phyloP scores from a whole-genome alignment of 2,888 invertebrate species.

The Auanema freiburgensis region DNA sequence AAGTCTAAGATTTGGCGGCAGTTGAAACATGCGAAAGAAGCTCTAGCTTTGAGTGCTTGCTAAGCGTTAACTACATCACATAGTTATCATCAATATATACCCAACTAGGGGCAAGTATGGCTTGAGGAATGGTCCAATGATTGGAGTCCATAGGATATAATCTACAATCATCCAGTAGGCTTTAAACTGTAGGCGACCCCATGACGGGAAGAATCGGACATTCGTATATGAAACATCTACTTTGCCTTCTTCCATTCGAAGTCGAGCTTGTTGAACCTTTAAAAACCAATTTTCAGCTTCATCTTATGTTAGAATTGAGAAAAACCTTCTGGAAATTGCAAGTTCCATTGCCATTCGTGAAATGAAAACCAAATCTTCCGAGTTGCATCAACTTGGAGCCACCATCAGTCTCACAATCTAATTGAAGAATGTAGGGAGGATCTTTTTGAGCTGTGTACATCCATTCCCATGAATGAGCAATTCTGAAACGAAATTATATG shows the following conservation, averaged over 20 bases:
- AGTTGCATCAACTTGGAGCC: constrained; percentile 60
- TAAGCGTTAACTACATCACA: constrained; percentile 25
- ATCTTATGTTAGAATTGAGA: not conserved
- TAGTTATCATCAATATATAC: constrained; percentile 62
- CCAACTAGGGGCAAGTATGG: constrained; percentile 62
- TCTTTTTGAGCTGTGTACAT: constrained; percentile 62
- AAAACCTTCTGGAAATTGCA: constrained; percentile 48
- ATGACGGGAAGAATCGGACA: constrained; percentile 33
- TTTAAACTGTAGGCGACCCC: constrained; percentile 53
- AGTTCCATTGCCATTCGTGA: constrained; percentile 57
- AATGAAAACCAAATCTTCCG: constrained; percentile 62
- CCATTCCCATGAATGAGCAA: constrained; percentile 64
- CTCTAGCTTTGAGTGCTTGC: no score
- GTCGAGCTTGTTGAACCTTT: constrained; percentile 48
- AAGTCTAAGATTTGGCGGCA: no score
- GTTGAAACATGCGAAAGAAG: no score
- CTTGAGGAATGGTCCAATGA: constrained; percentile 55
- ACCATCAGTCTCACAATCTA: constrained; percentile 63
- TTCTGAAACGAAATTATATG: constrained; percentile 35
- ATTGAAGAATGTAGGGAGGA: constrained; percentile 60
- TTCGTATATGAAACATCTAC: constrained; percentile 50
- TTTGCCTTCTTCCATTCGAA: constrained; percentile 55
- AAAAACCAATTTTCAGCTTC: constrained; percentile 1
- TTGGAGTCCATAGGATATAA: constrained; percentile 54
- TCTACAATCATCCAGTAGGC: constrained; percentile 63